A percentile compares a stretch with the other conserved stretches of the same genome.
Evolutionary conservation across 2,113 vertebrate species (phyloP).

Genomic region (Monopterus albus): DNA sequence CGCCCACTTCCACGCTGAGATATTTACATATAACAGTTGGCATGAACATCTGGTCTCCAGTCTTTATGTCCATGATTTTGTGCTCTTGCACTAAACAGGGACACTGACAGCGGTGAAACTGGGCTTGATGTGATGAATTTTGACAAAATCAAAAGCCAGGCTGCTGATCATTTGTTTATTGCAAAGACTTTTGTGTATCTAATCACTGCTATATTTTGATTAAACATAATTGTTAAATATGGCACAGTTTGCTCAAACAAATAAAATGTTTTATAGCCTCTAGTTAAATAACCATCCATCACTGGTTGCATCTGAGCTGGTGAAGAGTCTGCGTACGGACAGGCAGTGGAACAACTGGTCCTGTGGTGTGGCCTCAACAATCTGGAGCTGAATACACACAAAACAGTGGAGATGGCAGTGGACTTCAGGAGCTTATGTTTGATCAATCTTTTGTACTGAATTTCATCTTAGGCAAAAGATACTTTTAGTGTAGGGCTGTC

Average conservation of each 20-base stretch:
- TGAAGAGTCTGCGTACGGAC: too few species aligned
- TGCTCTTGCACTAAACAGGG: background rate
- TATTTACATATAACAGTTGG: constrained; percentile 19
- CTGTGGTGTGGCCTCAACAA: too few species aligned
- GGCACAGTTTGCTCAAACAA: background rate
- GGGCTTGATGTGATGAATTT: background rate
- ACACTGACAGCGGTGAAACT: background rate
- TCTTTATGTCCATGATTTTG: too few species aligned
- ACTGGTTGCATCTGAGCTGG: too few species aligned
- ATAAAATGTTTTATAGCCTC: background rate
- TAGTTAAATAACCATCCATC: background rate
- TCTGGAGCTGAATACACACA: too few species aligned
- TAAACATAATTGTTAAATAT: background rate
- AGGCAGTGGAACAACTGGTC: too few species aligned
- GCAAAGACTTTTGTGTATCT: background rate
- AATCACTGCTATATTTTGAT: background rate
- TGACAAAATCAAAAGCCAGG: background rate
- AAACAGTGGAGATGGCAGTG: too few species aligned
- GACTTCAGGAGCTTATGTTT: too few species aligned
- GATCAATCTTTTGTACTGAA: too few species aligned
- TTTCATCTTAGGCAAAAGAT: too few species aligned
- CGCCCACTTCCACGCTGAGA: background rate
- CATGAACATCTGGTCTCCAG: too few species aligned
- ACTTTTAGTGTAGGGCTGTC: too few species aligned
- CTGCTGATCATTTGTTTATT: background rate